A percentile compares a stretch with the other conserved stretches of the same genome.
These are phyloP conservation scores for Syrmaticus mikado DNA, from an alignment of 2,113 vertebrate species.

Conservation along the genomic window DNA sequence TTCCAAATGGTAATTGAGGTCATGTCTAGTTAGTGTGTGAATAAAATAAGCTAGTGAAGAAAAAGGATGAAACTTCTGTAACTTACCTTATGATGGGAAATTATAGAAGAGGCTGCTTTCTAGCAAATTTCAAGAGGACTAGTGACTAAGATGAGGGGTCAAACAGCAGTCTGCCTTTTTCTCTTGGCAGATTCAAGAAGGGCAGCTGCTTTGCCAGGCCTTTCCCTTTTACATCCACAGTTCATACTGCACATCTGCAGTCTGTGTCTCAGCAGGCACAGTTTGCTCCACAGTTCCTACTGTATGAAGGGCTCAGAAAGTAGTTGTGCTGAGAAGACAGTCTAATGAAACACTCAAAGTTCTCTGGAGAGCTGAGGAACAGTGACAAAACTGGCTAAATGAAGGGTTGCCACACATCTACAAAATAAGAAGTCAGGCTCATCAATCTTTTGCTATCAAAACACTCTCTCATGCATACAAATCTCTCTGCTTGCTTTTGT, in stretches of 20 bases:
- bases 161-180: background rate
- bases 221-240: background rate
- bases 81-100: background rate
- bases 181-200: background rate
- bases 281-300: background rate
- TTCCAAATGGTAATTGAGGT: background rate
- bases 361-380: background rate
- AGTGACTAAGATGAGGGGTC: background rate
- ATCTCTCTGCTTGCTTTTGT: background rate
- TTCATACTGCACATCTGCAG: background rate
- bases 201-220: background rate
- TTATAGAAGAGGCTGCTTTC: background rate
- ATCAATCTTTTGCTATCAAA: conserved; percentile 55
- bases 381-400: conserved; percentile 33
- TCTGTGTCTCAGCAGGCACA: background rate
- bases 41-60: background rate
- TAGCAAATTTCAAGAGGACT: background rate
- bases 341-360: background rate
- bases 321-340: background rate
- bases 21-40: background rate
- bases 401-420: conserved; percentile 12
- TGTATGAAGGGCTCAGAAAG: background rate
- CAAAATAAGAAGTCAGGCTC: conserved; percentile 33
- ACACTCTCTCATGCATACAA: conserved; percentile 29
- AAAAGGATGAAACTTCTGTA: background rate